Evolutionary conservation across 2,113 vertebrate genomes (phyloP).

Genomic region (Illadopsis cleaveri): DNA sequence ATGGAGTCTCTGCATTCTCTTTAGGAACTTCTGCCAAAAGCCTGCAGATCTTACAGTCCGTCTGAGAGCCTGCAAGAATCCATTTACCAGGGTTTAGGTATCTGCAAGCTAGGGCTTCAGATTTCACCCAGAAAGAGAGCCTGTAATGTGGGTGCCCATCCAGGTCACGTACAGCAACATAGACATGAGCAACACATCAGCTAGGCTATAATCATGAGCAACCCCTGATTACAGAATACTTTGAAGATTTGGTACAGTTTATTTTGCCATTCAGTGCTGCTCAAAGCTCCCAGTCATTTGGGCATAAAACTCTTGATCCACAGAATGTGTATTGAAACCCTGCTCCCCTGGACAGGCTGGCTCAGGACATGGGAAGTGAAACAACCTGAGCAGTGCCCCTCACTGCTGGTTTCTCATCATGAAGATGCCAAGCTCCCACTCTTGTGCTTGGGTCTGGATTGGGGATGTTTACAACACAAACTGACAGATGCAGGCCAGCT

Average conservation of each 20-base stretch:
- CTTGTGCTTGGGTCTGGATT: neutral
- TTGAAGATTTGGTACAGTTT: neutral
- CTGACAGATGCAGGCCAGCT: neutral
- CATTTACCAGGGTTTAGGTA: neutral
- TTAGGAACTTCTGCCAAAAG: neutral
- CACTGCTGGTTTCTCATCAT: accelerated
- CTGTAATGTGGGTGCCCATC: neutral
- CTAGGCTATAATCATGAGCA: neutral
- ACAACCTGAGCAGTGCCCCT: neutral
- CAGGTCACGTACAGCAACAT: neutral
- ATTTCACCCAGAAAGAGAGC: neutral
- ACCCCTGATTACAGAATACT: neutral
- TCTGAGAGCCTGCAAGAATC: neutral
- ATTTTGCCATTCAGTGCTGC: neutral
- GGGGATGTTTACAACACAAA: neutral
- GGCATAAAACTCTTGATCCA: neutral
- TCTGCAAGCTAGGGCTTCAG: neutral
- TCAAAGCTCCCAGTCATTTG: neutral
- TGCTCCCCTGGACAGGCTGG: neutral
- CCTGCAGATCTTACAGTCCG: neutral
- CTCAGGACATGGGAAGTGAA: neutral
- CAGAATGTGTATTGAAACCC: neutral
- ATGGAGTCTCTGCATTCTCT: neutral
- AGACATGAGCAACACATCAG: neutral
- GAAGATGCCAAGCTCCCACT: neutral